Evolutionary conservation across 2,113 vertebrate genomes (phyloP), one percentile per base, ranked within the genome.

Genomic region (Microtus montanus): DNA sequence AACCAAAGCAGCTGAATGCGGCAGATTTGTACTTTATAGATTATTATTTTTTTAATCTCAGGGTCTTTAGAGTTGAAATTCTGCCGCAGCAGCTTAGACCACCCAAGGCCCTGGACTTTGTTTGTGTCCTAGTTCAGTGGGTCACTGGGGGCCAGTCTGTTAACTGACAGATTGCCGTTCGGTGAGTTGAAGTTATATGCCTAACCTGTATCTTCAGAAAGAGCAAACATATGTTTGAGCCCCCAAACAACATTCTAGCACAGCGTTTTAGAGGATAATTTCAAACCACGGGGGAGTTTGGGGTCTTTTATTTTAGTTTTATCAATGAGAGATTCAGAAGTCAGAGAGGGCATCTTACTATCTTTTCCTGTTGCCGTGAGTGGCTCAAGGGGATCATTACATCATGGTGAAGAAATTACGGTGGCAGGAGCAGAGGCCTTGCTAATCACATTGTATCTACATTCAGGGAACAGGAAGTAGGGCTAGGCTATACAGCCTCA

Each of bases 1-100:
- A 97, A 96, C 94, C 0, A 3, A 92, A 94, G 95, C 85, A 68
- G 96, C 96, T 96, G 97, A 96, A 96, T 83, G 92, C 2, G 0
- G 95, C 95, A 87, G 96, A 93, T 97, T 96, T 94, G 94, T 93
- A 92, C 93, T 94, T 77, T 73, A 68, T 77, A 87, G 90, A 70
- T 63, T 84, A 91, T 88, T 70, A 68, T 91, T 90, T 84, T 86
- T 91, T 89, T 11, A 58, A 96, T 95, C 66, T 95, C 85, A 70
- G 79, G 75, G 91, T 96, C 95, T 96, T 94, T 84, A 64, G 89
- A 90, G 89, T 64, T 63, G 64, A 93, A 71, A 54, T 91, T 93
- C 33, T 93, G 75, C 66, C 28, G 28, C 68, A 79, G 73, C n/a
- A 82, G 74, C 74, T 90, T 28, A 28, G 61, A 83, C 10, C 61